Base-by-base conservation (phyloP, 1,140 invertebrate species). In the Leptoteleia sp. region DNA sequence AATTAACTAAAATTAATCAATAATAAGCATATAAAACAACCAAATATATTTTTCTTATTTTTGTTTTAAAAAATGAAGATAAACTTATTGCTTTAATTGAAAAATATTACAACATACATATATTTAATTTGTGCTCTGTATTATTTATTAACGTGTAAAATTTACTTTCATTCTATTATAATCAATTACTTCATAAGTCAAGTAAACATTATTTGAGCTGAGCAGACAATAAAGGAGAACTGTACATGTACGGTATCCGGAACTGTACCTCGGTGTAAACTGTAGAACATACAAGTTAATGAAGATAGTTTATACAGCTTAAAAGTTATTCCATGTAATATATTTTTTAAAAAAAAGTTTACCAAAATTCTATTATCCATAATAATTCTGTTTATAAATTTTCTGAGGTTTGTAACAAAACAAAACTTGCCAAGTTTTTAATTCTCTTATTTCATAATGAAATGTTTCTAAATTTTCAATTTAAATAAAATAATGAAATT, bases 141-240 rank as follows among this genome's bases (percentile, higher is more conserved):
- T n/a, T n/a, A n/a, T n/a, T n/a, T n/a, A n/a, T n/a, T n/a, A n/a
- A n/a, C n/a, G n/a, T n/a, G 29, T 7, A 25, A 27, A 43, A 43
- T 43, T 13, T 42, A 29, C 31, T 42, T 43, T 29, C 22, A 19
- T 22, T 27, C 25, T 8, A 16, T 35, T 15, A 35, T 37, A 61
- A 42, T 37, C 29, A 61, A 47, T 47, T 15, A 17, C 29, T 47
- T 40, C 12, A 48, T 62, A 47, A 48, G 27, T 48, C 13, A 38
- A 15, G 35, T 13, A 27, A 35, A 47, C 17, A 48, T 37, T 37
- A 48, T 62, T 62, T 40, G 16, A 38, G 22, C 43, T 38, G 1
- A 48, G 22, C 43, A 38, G 31, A 62, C 43, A 48, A 62, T 62
- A 38, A 29, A 42, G 52, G 17, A 22, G 31, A 47, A 19, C 22